phyloP scores from a whole-genome alignment of 2,113 vertebrate species.

The Microcebus griseorufus region DNA sequence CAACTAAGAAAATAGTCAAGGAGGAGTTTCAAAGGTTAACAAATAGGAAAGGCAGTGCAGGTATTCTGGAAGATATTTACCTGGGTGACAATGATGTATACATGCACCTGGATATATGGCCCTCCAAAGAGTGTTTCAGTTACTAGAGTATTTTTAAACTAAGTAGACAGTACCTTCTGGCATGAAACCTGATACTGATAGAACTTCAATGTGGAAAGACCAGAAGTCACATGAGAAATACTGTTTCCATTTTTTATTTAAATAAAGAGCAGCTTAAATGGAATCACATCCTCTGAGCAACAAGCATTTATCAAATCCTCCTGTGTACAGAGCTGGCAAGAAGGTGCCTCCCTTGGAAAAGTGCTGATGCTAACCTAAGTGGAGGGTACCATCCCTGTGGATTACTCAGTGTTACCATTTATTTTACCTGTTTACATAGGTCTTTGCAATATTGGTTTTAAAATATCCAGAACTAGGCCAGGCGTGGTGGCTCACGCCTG shows the following conservation, averaged over 20 bases:
- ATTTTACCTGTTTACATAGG: not conserved
- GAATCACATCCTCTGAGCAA: not conserved
- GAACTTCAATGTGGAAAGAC: not conserved
- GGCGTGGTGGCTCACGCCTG: too few species aligned
- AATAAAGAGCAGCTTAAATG: not conserved
- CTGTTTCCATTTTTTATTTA: not conserved
- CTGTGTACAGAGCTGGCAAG: not conserved
- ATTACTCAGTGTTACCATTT: not conserved
- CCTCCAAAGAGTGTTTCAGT: not conserved
- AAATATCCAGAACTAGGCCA: not conserved
- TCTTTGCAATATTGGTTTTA: not conserved
- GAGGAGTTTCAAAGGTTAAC: not conserved
- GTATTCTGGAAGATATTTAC: not conserved
- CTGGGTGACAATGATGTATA: not conserved
- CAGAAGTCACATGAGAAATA: not conserved
- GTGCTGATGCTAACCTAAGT: not conserved
- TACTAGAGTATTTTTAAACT: slow-evolving; percentile 19
- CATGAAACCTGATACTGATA: not conserved
- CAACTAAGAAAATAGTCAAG: not conserved
- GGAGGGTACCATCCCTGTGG: not conserved
- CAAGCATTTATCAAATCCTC: not conserved
- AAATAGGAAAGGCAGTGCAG: not conserved
- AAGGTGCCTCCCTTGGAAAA: not conserved
- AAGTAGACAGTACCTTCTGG: not conserved
- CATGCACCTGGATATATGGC: not conserved